Evolutionary conservation across 2,888 invertebrate species (phyloP).

Genomic region (Macrosiphum euphorbiae): DNA sequence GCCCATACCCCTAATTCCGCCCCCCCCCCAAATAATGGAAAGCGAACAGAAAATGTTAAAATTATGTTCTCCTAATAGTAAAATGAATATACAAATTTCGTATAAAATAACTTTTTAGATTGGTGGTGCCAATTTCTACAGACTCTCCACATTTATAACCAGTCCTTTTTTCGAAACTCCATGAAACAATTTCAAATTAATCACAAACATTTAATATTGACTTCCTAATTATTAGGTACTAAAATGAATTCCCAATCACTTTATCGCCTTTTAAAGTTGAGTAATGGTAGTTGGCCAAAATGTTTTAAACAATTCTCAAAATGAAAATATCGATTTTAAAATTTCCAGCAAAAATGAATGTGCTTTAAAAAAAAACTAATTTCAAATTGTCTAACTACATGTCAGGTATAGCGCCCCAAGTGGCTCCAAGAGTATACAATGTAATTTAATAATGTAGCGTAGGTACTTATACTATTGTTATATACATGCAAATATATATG

Average conservation of each 20-base stretch:
- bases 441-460: not conserved
- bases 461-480: not conserved
- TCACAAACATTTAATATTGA: not conserved
- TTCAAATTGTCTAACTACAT: not conserved
- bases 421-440: not conserved
- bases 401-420: too few species aligned
- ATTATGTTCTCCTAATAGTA: not conserved
- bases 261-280: not conserved
- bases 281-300: not conserved
- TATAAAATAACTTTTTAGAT: not conserved
- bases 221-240: not conserved
- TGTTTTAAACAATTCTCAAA: not conserved
- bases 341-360: not conserved
- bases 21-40: not conserved
- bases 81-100: not conserved
- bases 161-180: not conserved
- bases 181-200: not conserved
- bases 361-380: not conserved
- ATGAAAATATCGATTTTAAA: not conserved
- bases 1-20: not conserved
- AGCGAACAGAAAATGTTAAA: not conserved
- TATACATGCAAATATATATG: not conserved
- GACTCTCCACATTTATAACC: not conserved
- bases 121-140: not conserved
- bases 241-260: not conserved